Evolutionary conservation across 2,797 vertebrate genomes (phyloP), one percentile per base, ranked within the genome.

Genomic region (Girardinus metallicus): DNA sequence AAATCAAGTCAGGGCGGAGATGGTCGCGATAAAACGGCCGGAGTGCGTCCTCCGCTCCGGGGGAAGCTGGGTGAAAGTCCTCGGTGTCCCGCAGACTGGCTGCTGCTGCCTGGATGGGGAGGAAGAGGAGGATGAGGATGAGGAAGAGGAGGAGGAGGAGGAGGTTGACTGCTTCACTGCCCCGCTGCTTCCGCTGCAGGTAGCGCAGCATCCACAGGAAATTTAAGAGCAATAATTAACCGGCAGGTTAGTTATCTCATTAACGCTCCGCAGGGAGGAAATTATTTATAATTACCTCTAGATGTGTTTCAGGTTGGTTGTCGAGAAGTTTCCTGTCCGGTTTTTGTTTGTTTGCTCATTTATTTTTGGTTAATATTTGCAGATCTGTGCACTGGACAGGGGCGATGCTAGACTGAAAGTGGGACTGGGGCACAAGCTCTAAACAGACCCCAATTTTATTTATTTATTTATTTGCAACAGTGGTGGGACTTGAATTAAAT

Each of bases 81-180:
- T 95, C 91, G 89, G 85, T 90, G 94, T 94, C 93, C 96, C 96
- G 92, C 86, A 85, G 91, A 91, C 79, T 79, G 80, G 86, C 86
- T 88, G 87, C 89, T 82, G 87, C 57, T 29, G 57, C 57, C 75
- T 80, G 86, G 29, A 82, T 81, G 84, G 55, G 75, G 36, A 85
- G 86, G 64, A 12, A 41, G 89, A 36, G 73, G 80, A 57, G 81
- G 85, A n/a, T 41, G 85, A 86, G 77, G 46, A 21, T 2, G 80
- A 80, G 89, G 80, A 80, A 88, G 90, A 85, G 84, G 88, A 15
- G 75, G 77, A 62, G 79, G 86, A 46, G 85, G 80, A 53, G 81
- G 94, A 85, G 93, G 94, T 81, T 89, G 90, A 87, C 76, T 81
- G 89, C 86, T 79, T 77, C 77, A 78, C 80, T 86, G 85, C 79